A percentile compares a stretch with the other conserved stretches of the same genome.
phyloP scores from a whole-genome alignment of 2,113 vertebrate genomes.

The Phylloscopus whistleri region DNA sequence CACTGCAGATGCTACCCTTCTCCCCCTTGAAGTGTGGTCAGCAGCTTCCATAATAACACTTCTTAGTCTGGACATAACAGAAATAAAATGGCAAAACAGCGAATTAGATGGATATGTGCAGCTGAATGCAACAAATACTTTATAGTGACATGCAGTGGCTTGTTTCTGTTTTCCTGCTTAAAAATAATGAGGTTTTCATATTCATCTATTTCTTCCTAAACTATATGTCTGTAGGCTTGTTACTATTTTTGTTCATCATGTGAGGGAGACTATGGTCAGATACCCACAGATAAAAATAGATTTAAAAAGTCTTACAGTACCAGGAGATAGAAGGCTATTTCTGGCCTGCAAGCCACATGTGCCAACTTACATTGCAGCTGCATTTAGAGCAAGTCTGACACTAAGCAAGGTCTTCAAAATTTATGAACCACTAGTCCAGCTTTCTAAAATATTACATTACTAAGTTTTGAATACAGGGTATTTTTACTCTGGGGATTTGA shows the following conservation, averaged over 20 bases:
- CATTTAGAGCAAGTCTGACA: background rate
- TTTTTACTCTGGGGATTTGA: background rate
- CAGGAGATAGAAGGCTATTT: background rate
- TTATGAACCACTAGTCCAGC: background rate
- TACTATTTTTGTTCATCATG: background rate
- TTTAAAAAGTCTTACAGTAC: background rate
- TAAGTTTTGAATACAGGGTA: background rate
- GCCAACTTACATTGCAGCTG: background rate
- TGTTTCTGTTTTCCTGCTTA: background rate
- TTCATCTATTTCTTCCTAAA: background rate
- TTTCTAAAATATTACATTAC: background rate
- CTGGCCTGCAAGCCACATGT: background rate
- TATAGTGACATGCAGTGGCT: background rate
- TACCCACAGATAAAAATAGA: background rate
- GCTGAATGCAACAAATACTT: background rate
- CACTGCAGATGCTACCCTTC: conserved; percentile 69
- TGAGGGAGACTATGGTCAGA: background rate
- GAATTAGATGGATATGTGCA: background rate
- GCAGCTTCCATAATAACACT: conserved; percentile 76
- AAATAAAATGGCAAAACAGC: background rate
- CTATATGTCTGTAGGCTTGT: background rate
- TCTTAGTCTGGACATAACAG: conserved; percentile 60
- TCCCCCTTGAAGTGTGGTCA: conserved; percentile 46
- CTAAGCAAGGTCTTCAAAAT: background rate
- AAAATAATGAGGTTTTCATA: background rate